Conservation (phyloP, 2,888 invertebrate species). For the Icerya purchasi region DNA sequence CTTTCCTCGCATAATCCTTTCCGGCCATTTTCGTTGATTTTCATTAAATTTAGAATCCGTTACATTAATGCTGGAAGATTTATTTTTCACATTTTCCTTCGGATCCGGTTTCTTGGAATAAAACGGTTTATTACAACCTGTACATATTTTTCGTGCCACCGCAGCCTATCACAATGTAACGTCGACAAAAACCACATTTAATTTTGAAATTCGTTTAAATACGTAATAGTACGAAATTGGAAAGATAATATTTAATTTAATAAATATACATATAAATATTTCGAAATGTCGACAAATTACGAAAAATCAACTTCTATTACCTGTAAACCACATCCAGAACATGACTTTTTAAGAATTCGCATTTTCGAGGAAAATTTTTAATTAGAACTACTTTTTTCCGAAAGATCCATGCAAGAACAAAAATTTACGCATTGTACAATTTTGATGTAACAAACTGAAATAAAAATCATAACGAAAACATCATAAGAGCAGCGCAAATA, state of each 20-base stretch:
- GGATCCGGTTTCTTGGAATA: constrained; percentile 5
- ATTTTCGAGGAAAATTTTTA: no score
- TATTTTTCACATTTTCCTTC: background rate
- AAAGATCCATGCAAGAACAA: no score
- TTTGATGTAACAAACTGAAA: no score
- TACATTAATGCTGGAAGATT: background rate
- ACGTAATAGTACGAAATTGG: background rate
- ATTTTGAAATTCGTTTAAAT: background rate
- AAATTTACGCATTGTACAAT: no score
- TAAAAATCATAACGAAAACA: no score
- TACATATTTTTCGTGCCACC: constrained; percentile 9
- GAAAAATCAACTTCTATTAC: no score
- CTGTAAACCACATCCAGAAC: background rate
- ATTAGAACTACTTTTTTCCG: no score
- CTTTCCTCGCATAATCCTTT: constrained; percentile 49
- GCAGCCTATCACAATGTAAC: constrained; percentile 4
- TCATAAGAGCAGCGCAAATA: no score
- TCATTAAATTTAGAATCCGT: background rate
- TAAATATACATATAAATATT: no score
- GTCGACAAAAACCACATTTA: background rate
- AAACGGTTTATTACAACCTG: constrained; percentile 12
- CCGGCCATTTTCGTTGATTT: constrained; percentile 37
- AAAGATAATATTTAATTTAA: no score
- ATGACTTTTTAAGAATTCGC: background rate
- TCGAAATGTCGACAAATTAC: no score